These are phyloP conservation scores for Dasysyrphus tricinctus DNA, from an alignment of 2,888 invertebrate genomes.

Conservation along the genomic window DNA sequence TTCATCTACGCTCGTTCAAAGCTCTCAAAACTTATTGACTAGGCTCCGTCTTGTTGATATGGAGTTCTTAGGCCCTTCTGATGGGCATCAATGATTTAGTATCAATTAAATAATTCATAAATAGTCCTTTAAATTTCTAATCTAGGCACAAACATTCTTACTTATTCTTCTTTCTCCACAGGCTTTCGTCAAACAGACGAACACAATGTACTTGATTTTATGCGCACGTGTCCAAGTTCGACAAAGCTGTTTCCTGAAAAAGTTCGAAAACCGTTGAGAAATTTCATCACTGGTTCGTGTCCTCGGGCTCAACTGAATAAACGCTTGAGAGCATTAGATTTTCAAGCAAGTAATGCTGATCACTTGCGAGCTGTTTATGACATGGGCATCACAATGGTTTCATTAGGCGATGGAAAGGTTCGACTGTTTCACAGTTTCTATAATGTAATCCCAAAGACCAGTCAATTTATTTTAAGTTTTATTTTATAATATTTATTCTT, in stretches of 20 bases:
- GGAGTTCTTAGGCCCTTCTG: too few species aligned
- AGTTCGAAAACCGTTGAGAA: conserved; percentile 92
- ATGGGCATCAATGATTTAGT: too few species aligned
- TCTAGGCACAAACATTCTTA: too few species aligned
- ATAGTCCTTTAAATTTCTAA: too few species aligned
- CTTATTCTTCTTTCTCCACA: conserved; percentile 73
- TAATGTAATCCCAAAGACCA: conserved; percentile 87
- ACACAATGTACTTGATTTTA: conserved; percentile 84
- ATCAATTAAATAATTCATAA: too few species aligned
- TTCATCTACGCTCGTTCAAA: too few species aligned
- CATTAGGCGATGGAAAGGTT: conserved; percentile 94
- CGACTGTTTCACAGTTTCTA: conserved; percentile 95
- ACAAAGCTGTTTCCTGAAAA: conserved; percentile 92
- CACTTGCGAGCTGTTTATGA: conserved; percentile 94
- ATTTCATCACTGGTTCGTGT: conserved; percentile 92
- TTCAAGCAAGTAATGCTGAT: conserved; percentile 92
- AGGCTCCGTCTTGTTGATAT: too few species aligned
- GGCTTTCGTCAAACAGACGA: conserved; percentile 85
- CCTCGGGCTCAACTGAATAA: conserved; percentile 86
- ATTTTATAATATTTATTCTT: conserved; percentile 66
- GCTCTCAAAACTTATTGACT: too few species aligned
- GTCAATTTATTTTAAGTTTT: conserved; percentile 36
- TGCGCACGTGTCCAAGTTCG: conserved; percentile 92
- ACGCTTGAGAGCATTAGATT: conserved; percentile 88
- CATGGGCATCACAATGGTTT: conserved; percentile 97